Base-by-base conservation (phyloP, 2,797 vertebrate genomes). In the Squalus acanthias region DNA sequence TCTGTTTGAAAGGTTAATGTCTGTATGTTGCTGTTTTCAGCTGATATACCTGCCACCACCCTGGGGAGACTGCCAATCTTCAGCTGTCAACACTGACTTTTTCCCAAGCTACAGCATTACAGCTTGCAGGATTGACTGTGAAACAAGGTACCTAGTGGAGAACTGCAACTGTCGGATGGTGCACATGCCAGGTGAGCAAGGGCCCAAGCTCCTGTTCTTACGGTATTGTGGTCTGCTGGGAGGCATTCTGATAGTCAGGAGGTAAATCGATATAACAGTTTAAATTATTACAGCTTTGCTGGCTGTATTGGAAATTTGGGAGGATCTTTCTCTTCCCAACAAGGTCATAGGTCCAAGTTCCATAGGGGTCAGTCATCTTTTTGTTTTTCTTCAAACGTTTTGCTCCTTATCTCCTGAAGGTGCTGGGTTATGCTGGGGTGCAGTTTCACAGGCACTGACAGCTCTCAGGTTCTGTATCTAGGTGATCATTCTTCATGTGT, bases 161-260 rank as follows among this genome's bases (percentile, higher is more conserved):
- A 99, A 99, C 97, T 99, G 99, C 98, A 99, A 99, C 98, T 99
- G 99, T 97, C 99, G 98, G 97, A 99, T 99, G 99, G 99, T 99
- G 69, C 99, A 99, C 97, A 99, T 99, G 99, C 99, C 99, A 95
- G 99, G 99, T 99, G 96, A 96, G 98, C 97, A 70, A 9, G 29
- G 0, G 0, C 50, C 50, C 8, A 3, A 29, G 50, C 53, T 60
- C 53, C 85, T 88, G 22, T 9, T 33, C 15, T 17, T 93, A 39
- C 33, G 9, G 17, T 67, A 9, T 67, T 7, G 7, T 22, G 8
- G 39, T 67, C 63, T 93, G 17, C 7, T 7, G 91, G 17, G 33
- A 67, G 63, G 33, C 60, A 85, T 46, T 85, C 39, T 22, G n/a
- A 15, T 85, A 46, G 79, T 85, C 39, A 67, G 33, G 20, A 93